Conservation (phyloP, 2,797 vertebrate genomes). For the Sebastes itinus region DNA sequence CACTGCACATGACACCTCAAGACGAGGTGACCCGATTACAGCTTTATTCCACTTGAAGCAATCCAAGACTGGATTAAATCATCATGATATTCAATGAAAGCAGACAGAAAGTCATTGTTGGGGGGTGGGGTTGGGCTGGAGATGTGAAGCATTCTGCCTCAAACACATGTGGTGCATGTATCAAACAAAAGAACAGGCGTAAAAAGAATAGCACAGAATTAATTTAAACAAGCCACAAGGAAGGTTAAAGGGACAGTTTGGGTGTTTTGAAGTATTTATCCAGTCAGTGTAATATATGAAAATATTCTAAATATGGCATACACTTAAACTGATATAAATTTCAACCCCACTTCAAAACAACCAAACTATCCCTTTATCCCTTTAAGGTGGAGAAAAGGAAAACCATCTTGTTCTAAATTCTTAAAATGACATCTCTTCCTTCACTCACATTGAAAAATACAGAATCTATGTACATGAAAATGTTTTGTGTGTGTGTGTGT, state of each 20-base stretch:
- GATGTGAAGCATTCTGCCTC: neutral
- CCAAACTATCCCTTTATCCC: too few species aligned
- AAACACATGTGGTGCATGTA: neutral
- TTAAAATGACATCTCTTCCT: too few species aligned
- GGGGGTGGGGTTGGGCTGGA: neutral
- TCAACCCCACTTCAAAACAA: too few species aligned
- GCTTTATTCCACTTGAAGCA: neutral
- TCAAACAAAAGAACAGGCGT: neutral
- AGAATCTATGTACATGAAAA: too few species aligned
- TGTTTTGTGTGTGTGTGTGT: neutral
- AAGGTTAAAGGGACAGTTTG: neutral
- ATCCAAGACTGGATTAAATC: neutral
- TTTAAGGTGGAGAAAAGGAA: too few species aligned
- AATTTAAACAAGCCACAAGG: neutral
- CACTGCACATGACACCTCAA: neutral
- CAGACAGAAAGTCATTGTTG: neutral
- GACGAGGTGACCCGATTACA: neutral
- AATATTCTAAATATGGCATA: too few species aligned
- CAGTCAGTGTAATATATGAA: too few species aligned
- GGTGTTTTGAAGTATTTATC: too few species aligned
- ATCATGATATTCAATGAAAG: neutral
- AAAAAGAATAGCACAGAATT: neutral
- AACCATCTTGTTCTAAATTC: too few species aligned
- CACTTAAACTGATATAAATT: too few species aligned
- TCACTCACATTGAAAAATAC: too few species aligned